phyloP scores from a whole-genome alignment of 2,113 vertebrate species.

The Triplophysa tibetana region DNA sequence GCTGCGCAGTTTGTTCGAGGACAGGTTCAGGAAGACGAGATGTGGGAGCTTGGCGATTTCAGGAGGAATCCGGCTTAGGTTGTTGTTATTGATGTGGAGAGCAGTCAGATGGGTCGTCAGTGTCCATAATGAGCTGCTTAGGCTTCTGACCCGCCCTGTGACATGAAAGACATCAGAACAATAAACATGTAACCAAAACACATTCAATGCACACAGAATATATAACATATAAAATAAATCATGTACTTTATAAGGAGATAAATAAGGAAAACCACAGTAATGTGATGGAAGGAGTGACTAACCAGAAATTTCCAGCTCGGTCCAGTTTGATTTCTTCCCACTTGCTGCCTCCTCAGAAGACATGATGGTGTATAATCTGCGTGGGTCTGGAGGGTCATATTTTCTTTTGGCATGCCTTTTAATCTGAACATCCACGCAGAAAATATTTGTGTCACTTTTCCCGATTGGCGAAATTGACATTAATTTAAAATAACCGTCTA shows the following conservation, averaged over 20 bases:
- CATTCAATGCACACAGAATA: background rate
- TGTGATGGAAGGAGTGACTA: constrained; percentile 56
- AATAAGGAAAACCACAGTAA: background rate
- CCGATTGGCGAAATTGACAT: background rate
- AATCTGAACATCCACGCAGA: constrained; percentile 74
- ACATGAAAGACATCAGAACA: constrained; percentile 3
- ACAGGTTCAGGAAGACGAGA: constrained; percentile 97
- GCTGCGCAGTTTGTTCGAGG: constrained; percentile 99
- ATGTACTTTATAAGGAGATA: background rate
- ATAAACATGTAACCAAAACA: background rate
- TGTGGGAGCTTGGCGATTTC: constrained; percentile 98
- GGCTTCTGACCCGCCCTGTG: constrained; percentile 90
- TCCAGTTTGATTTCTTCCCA: constrained; percentile 97
- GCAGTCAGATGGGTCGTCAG: constrained; percentile 97
- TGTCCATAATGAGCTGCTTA: constrained; percentile 93
- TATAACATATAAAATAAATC: no score
- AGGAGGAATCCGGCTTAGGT: constrained; percentile 93
- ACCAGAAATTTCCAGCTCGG: constrained; percentile 98
- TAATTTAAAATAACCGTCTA: background rate
- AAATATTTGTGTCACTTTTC: background rate
- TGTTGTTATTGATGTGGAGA: constrained; percentile 98
- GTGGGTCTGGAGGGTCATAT: constrained; percentile 99
- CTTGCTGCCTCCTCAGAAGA: constrained; percentile 94
- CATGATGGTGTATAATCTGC: constrained; percentile 99
- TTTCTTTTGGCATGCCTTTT: constrained; percentile 99